These are phyloP conservation scores for Sylvietta virens DNA, from an alignment of 2,113 vertebrate species.

Conservation along the genomic window DNA sequence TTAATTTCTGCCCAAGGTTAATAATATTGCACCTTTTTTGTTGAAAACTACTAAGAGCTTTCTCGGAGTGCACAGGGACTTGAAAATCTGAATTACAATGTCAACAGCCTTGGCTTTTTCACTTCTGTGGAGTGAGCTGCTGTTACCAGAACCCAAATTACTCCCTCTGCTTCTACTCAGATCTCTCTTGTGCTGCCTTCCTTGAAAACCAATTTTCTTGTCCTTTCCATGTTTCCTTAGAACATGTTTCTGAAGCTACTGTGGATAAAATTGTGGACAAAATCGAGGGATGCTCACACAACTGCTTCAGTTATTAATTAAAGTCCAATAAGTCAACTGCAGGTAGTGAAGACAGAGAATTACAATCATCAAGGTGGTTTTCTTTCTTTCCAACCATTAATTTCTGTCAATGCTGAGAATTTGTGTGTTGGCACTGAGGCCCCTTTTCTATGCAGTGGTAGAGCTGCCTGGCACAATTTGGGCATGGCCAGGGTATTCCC, in stretches of 20 bases:
- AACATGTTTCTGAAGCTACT: background rate
- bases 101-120: slow-evolving; percentile 6
- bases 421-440: background rate
- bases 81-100: background rate
- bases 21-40: background rate
- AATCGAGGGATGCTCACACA: background rate
- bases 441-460: background rate
- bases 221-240: background rate
- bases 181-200: background rate
- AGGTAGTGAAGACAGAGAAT: background rate
- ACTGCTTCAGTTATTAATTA: background rate
- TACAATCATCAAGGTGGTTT: background rate
- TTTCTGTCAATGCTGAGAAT: background rate
- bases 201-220: background rate
- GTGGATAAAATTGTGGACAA: background rate
- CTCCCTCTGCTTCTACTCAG: background rate
- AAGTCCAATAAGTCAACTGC: background rate
- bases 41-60: background rate
- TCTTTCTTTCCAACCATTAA: background rate
- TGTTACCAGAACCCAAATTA: background rate
- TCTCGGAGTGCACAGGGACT: background rate
- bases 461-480: background rate
- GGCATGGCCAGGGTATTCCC: background rate
- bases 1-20: background rate
- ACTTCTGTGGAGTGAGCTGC: background rate